phyloP scores from a whole-genome alignment of 1,140 invertebrate genomes.

The Drosophila gunungcola region DNA sequence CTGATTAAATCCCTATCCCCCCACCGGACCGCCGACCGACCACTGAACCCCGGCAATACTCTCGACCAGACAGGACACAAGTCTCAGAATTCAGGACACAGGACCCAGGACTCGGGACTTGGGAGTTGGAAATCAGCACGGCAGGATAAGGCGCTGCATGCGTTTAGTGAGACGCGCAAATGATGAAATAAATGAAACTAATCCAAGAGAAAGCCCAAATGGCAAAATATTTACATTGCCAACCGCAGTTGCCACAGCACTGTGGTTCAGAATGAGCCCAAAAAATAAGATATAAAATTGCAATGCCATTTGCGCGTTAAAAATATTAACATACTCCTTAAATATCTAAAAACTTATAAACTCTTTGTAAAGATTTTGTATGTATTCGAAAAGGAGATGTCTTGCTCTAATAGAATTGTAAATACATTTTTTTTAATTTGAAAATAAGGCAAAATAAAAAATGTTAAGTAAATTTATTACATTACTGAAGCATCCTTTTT shows the following conservation, averaged over 20 bases:
- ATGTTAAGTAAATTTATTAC: no score
- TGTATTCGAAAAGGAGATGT: no score
- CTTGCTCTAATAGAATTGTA: no score
- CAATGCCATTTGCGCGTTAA: no score
- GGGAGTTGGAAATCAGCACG: no score
- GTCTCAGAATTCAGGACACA: conserved; percentile 2
- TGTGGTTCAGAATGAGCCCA: conserved; percentile 2
- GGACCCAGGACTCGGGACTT: no score
- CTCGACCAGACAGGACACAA: conserved; percentile 19
- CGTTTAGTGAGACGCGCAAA: conserved; percentile 77
- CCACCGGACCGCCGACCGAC: conserved; percentile 23
- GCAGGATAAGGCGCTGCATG: conserved; percentile 52
- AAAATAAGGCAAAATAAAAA: no score
- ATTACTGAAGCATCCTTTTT: no score
- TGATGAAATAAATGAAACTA: conserved; percentile 83
- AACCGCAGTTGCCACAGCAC: conserved; percentile 49
- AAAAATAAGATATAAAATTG: neutral
- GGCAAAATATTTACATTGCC: conserved; percentile 82
- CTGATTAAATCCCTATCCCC: conserved; percentile 76
- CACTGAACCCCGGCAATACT: conserved; percentile 10
- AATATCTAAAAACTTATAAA: no score
- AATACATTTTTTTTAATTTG: no score
- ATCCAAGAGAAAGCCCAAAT: conserved; percentile 81
- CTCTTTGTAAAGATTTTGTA: no score
- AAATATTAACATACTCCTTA: no score